Evolutionary conservation across 2,797 vertebrate species (phyloP).

Genomic region (Gymnocypris eckloni): DNA sequence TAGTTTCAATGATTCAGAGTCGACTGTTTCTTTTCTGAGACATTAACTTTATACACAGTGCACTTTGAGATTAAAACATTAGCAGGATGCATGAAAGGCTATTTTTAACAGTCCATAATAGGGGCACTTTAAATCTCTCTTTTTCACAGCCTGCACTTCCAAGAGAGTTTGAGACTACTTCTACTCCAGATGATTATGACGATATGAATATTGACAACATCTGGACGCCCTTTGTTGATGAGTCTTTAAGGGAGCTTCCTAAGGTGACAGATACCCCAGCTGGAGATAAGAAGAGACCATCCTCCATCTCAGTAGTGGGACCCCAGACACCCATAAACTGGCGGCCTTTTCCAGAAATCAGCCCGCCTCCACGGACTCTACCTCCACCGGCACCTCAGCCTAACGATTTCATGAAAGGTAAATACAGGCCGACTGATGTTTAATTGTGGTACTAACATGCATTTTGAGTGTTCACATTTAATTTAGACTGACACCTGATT

Average conservation of each 20-base stretch:
- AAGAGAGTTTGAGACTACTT: conserved; percentile 24
- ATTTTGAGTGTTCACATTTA: not conserved
- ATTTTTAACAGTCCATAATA: no score
- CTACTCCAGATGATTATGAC: not conserved
- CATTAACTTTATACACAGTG: no score
- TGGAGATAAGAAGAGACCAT: conserved; percentile 24
- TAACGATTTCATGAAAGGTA: conserved; percentile 59
- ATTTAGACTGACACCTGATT: not conserved
- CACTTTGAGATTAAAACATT: no score
- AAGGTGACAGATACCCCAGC: conserved; percentile 32
- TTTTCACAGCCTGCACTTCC: conserved; percentile 59
- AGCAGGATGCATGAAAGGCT: no score
- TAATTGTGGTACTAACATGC: not conserved
- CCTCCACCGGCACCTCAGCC: conserved; percentile 49
- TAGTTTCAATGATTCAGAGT: no score
- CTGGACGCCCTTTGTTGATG: conserved; percentile 29
- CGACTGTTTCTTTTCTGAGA: no score
- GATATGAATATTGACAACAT: conserved; percentile 48
- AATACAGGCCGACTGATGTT: not conserved
- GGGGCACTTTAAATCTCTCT: not conserved
- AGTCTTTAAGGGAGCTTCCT: conserved; percentile 47
- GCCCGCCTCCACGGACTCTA: conserved; percentile 29
- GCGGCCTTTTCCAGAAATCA: conserved; percentile 54
- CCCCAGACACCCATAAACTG: conserved; percentile 53
- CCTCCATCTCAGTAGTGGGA: conserved; percentile 49